Evolutionary conservation across 2,888 invertebrate genomes (phyloP).

Genomic region (Morpho deidamia): DNA sequence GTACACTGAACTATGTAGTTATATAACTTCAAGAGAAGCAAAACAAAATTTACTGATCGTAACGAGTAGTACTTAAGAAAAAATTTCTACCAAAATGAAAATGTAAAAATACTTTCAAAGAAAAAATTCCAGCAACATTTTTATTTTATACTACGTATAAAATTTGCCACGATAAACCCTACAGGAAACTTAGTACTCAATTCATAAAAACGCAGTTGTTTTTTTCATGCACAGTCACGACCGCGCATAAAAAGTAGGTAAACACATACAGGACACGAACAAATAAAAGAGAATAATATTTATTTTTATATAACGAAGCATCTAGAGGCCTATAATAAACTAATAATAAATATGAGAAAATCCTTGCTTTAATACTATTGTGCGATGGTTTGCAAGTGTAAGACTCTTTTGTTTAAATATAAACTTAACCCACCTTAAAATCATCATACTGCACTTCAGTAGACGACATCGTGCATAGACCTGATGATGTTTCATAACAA

Average conservation of each 20-base stretch:
- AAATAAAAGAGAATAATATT: background rate
- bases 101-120: no score
- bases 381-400: background rate
- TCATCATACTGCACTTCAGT: background rate
- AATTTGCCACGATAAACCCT: no score
- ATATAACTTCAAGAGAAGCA: no score
- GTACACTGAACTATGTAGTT: no score
- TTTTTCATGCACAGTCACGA: conserved; percentile 10
- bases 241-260: conserved; percentile 8
- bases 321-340: background rate
- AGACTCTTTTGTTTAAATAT: background rate
- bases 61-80: no score
- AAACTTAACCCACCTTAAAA: background rate
- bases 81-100: no score
- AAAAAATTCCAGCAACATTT: no score
- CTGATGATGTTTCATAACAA: no score
- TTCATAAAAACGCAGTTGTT: conserved; percentile 1
- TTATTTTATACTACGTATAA: no score
- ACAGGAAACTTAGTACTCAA: background rate
- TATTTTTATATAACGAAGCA: conserved; percentile 1
- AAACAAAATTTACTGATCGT: no score
- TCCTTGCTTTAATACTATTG: background rate
- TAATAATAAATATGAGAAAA: background rate
- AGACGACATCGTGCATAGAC: no score
- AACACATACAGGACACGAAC: background rate